Evolutionary conservation across 1,140 invertebrate species (phyloP).

Genomic region (Papilio glaucus): DNA sequence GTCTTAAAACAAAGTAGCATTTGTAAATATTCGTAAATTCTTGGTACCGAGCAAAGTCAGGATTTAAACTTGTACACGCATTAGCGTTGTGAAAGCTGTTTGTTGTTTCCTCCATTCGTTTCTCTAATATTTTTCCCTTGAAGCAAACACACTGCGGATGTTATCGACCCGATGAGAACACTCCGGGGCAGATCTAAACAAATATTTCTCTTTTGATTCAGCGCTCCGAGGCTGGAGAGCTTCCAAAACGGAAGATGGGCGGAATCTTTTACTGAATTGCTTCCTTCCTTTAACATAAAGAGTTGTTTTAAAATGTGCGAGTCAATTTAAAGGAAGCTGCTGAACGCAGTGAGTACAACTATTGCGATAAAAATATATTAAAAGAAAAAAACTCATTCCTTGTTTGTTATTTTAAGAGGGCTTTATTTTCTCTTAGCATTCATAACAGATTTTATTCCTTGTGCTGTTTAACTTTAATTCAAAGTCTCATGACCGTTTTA

Average conservation of each 20-base stretch:
- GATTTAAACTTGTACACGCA: constrained; percentile 3
- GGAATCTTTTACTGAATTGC: constrained; percentile 35
- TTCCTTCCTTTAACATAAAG: constrained; percentile 36
- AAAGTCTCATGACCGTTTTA: background rate
- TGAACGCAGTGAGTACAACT: constrained; percentile 5
- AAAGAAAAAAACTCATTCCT: background rate
- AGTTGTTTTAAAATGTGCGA: constrained; percentile 35
- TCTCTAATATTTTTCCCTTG: constrained; percentile 23
- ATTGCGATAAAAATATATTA: background rate
- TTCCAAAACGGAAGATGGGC: constrained; percentile 37
- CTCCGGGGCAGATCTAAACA: constrained; percentile 32
- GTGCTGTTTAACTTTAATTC: background rate
- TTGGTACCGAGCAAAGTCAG: constrained; percentile 16
- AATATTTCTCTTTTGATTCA: constrained; percentile 37
- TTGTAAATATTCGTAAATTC: constrained; percentile 7
- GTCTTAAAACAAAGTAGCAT: background rate
- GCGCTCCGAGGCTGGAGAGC: constrained; percentile 27
- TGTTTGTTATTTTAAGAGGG: constrained; percentile 11
- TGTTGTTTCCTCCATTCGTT: constrained; percentile 10
- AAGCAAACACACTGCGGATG: constrained; percentile 26
- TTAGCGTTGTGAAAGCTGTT: constrained; percentile 8
- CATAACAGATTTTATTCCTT: background rate
- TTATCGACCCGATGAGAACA: constrained; percentile 20
- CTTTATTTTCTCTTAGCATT: background rate
- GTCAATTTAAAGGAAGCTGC: constrained; percentile 31